Evolutionary conservation across 2,797 vertebrate species (phyloP).

Genomic region (Rhinogobio ventralis): DNA sequence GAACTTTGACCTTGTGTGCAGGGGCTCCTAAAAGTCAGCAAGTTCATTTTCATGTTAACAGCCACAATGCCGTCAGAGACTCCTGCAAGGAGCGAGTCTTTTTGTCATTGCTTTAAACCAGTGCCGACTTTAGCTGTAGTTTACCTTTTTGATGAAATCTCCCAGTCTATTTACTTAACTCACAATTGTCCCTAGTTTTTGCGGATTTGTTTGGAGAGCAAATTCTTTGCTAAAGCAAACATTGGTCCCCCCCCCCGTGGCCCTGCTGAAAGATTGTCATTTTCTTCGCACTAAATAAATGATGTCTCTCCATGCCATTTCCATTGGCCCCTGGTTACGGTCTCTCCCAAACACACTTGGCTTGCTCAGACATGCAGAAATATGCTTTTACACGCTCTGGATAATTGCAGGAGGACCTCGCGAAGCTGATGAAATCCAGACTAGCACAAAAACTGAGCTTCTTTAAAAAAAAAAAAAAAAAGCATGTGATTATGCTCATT

Average conservation of each 20-base stretch:
- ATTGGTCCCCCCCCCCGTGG: slow-evolving; percentile 47
- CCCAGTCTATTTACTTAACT: slow-evolving; percentile 66
- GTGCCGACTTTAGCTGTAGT: slow-evolving; percentile 56
- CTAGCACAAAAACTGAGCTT: background rate
- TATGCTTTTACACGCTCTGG: slow-evolving; percentile 46
- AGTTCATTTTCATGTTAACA: slow-evolving; percentile 50
- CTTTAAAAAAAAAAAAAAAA: background rate
- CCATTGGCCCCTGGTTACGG: slow-evolving; percentile 35
- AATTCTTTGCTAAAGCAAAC: slow-evolving; percentile 74
- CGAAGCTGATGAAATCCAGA: slow-evolving; percentile 37
- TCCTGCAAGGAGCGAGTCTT: slow-evolving; percentile 27
- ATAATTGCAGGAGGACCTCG: slow-evolving; percentile 5
- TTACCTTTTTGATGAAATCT: slow-evolving; percentile 46
- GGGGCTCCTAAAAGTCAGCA: slow-evolving; percentile 42
- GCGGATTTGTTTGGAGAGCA: slow-evolving; percentile 69
- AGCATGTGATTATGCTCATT: background rate
- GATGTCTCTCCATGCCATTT: slow-evolving; percentile 57
- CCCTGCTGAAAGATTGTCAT: slow-evolving; percentile 63
- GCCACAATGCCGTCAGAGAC: slow-evolving; percentile 31
- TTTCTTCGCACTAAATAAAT: slow-evolving; percentile 64
- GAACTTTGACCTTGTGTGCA: slow-evolving; percentile 56
- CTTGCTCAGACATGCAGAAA: slow-evolving; percentile 57
- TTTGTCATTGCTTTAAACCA: slow-evolving; percentile 68
- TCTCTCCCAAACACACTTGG: slow-evolving; percentile 38
- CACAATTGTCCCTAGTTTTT: slow-evolving; percentile 57